Conservation (phyloP, 2,113 vertebrate genomes). For the Rousettus leschenaultii region DNA sequence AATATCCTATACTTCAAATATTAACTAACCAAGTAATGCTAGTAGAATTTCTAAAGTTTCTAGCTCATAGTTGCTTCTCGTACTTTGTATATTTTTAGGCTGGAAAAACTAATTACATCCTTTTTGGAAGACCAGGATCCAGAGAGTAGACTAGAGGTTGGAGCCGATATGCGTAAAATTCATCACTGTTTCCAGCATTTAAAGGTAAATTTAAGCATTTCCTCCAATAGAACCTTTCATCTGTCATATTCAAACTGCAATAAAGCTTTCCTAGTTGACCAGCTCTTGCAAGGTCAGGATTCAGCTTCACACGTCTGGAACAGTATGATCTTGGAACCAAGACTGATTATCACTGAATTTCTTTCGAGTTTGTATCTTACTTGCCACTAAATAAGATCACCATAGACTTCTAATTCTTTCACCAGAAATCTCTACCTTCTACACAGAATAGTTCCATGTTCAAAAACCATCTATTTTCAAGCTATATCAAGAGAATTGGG, state of each 20-base stretch:
- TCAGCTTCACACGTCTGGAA: not conserved
- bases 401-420: not conserved
- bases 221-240: not conserved
- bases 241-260: not conserved
- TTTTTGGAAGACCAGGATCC: constrained; percentile 91
- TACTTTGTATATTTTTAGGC: constrained; percentile 83
- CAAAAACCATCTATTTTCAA: not conserved
- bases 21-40: not conserved
- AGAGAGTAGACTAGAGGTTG: constrained; percentile 87
- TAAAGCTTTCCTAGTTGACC: not conserved
- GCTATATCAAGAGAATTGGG: not conserved
- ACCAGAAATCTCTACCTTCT: not conserved
- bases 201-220: constrained; percentile 86
- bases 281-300: not conserved
- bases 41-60: not conserved
- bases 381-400: not conserved
- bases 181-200: constrained; percentile 88
- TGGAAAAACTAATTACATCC: constrained; percentile 83
- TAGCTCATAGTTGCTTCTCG: constrained; percentile 20
- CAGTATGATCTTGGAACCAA: not conserved
- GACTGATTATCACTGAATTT: not conserved
- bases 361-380: not conserved
- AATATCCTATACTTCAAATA: not conserved
- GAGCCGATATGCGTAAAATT: constrained; percentile 94
- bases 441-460: not conserved